These are phyloP conservation scores for Pammene aurita DNA, from an alignment of 2,888 invertebrate species.

Conservation along the genomic window DNA sequence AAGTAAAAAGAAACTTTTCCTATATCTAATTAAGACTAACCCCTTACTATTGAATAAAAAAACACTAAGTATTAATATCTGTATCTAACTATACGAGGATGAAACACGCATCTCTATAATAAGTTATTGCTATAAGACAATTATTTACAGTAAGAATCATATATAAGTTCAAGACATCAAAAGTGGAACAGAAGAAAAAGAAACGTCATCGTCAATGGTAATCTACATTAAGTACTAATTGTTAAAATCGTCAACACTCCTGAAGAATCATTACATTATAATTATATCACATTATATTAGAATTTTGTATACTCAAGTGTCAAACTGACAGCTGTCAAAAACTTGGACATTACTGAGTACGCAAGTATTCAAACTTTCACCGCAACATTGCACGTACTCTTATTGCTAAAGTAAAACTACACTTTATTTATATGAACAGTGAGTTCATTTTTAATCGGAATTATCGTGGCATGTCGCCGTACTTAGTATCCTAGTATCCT, in stretches of 20 bases:
- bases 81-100: conserved; percentile 26
- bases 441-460: conserved; percentile 65
- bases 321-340: conserved; percentile 48
- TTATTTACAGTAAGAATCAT: conserved; percentile 64
- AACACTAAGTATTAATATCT: conserved; percentile 9
- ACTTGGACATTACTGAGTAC: conserved; percentile 38
- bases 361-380: conserved; percentile 39
- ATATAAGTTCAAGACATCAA: conserved; percentile 64
- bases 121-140: conserved; percentile 70
- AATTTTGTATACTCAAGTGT: conserved; percentile 71
- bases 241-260: conserved; percentile 55
- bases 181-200: conserved; percentile 62
- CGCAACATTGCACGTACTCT: conserved; percentile 39
- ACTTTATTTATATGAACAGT: conserved; percentile 17
- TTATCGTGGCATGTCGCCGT: conserved; percentile 71
- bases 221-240: conserved; percentile 43
- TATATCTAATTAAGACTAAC: conserved; percentile 26
- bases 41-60: conserved; percentile 10
- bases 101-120: conserved; percentile 57
- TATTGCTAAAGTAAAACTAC: conserved; percentile 37
- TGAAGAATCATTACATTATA: conserved; percentile 62
- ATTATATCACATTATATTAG: conserved; percentile 79
- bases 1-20: conserved; percentile 21
- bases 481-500: conserved; percentile 75
- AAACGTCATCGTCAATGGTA: conserved; percentile 49